Base-by-base conservation (phyloP, 2,113 vertebrate genomes). In the Xenus cinereus region DNA sequence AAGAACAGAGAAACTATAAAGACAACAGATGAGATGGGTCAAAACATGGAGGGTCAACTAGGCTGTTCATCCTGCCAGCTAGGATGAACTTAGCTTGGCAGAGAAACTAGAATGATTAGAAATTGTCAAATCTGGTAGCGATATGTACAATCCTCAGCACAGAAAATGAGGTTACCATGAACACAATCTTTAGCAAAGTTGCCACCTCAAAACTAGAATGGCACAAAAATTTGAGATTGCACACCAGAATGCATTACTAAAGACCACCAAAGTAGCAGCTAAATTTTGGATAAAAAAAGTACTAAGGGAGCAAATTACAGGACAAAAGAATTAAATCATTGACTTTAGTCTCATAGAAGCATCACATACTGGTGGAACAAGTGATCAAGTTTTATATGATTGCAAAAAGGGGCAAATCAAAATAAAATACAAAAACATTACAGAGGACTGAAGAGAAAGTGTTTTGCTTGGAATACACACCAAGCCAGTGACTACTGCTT, bases 1-100 rank as follows among this genome's bases (percentile, higher is more conserved):
- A 51, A 64, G 23, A 81, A 37, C 12, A 81, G 27, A 93, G 24
- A 68, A 89, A 53, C 13, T 28, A 8, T 32, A 51, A 84, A 74
- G 33, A 26, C 43, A 77, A 54, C 4, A 80, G 22, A 50, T 0
- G 0, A 28, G 19, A 24, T 0, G 1, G 66, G 28, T 15, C 48
- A 69, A 69, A 73, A 53, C 32, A 39, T 4, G 14, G 37, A 39
- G 26, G 10, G n/a, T 80, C 57, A 48, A 48, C 48, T 23, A 48
- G 48, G 48, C 48, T 48, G 22, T 48, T 48, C 46, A 48, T 23
- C 46, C 46, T 48, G 46, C 46, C 46, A 48, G 46, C 22, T 48
- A 48, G 48, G 21, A 48, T 19, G 11, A 87, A 81, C 6, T 7
- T 19, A 75, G 24, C n/a, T 53, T 21, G 39, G 19, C 16, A 80